A percentile compares a stretch with the other conserved stretches of the same genome.
Evolutionary conservation across 1,140 invertebrate species (phyloP).

Genomic region (Drosophila bifasciata): DNA sequence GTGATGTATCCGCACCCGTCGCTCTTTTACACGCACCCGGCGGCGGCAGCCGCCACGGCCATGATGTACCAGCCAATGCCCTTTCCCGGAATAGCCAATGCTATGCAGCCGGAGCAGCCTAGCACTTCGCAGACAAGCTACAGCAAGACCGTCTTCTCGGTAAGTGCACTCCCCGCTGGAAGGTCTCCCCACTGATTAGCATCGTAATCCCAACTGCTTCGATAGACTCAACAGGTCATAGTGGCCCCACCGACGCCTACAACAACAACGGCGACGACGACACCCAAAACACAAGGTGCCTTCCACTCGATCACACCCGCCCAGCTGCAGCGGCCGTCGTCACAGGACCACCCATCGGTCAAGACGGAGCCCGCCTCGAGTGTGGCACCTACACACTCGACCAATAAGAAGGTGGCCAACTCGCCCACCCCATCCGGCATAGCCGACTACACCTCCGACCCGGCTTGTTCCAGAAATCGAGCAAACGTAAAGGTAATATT

Average conservation of each 20-base stretch:
- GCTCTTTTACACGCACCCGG: constrained; percentile 78
- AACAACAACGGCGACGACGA: constrained; percentile 1
- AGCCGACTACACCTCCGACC: constrained; percentile 62
- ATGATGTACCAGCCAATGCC: constrained; percentile 81
- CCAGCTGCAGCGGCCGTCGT: constrained; percentile 84
- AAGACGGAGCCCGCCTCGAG: constrained; percentile 88
- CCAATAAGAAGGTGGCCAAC: constrained; percentile 85
- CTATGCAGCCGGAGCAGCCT: constrained; percentile 52
- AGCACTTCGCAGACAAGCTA: constrained; percentile 20
- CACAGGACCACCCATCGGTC: constrained; percentile 87
- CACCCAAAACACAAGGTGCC: constrained; percentile 60
- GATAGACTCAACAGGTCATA: constrained; percentile 55
- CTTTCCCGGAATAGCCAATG: constrained; percentile 64
- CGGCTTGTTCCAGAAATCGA: constrained; percentile 38
- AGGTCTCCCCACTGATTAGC: background rate
- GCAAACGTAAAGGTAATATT: constrained; percentile 43
- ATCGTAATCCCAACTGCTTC: background rate
- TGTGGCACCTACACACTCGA: constrained; percentile 85
- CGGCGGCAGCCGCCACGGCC: constrained; percentile 68
- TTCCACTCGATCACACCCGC: constrained; percentile 75
- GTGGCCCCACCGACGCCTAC: constrained; percentile 33
- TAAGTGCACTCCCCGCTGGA: constrained; percentile 2
- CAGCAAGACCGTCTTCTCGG: constrained; percentile 58
- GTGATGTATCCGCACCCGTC: constrained; percentile 85
- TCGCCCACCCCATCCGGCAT: constrained; percentile 83